phyloP scores from a whole-genome alignment of 2,888 invertebrate genomes.

The Lamproptera curius region DNA sequence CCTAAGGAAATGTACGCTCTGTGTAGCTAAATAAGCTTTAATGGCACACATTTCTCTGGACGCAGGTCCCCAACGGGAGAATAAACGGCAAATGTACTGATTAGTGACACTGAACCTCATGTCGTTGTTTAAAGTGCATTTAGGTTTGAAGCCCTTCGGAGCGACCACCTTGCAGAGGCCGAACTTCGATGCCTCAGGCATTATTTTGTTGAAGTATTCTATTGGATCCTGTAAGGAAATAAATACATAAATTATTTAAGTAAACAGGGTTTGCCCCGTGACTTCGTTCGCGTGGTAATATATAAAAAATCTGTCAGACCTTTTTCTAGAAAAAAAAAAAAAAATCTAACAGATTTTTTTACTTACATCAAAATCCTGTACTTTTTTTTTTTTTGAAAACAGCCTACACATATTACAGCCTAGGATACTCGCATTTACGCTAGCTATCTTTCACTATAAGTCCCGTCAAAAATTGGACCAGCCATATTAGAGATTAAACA shows the following conservation, averaged over 20 bases:
- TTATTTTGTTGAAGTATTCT: slow-evolving; percentile 89
- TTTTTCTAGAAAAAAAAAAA: not conserved
- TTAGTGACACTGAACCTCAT: slow-evolving; percentile 92
- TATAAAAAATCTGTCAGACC: no score
- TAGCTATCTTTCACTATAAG: no score
- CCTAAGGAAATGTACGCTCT: slow-evolving; percentile 85
- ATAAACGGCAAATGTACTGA: slow-evolving; percentile 93
- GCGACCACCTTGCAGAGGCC: slow-evolving; percentile 94
- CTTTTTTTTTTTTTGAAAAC: no score
- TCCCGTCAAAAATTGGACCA: no score
- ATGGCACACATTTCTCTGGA: slow-evolving; percentile 91
- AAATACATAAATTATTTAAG: no score
- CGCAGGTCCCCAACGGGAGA: slow-evolving; percentile 93
- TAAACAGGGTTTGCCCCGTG: no score
- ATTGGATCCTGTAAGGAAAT: slow-evolving; percentile 83
- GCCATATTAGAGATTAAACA: no score
- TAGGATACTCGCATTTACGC: no score
- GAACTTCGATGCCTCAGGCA: slow-evolving; percentile 85
- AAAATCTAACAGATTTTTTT: not conserved
- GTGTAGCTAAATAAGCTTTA: slow-evolving; percentile 86
- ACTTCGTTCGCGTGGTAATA: no score
- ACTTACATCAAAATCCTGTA: not conserved
- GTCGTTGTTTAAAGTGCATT: slow-evolving; percentile 90
- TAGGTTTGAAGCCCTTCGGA: slow-evolving; percentile 84
- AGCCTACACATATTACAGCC: no score